Percentiles rank a stretch among this genome's conserved stretches.
Evolutionary conservation across 2,888 invertebrate genomes (phyloP).

Genomic region (Thymelicus lineola): DNA sequence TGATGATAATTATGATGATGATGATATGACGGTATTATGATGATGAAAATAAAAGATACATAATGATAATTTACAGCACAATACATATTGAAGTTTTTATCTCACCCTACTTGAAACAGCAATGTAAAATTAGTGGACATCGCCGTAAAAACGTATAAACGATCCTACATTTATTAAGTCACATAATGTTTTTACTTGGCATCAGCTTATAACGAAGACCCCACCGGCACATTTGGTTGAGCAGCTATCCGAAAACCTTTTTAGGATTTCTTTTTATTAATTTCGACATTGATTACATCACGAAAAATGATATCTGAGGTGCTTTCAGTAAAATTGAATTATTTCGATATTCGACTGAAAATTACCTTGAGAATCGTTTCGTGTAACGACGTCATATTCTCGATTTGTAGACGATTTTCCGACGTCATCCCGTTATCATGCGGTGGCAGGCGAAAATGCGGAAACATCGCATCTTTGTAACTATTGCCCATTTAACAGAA

Average conservation of each 20-base stretch:
- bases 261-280: slow-evolving; percentile 1
- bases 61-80: too few species aligned
- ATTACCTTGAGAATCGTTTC: slow-evolving; percentile 40
- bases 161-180: neutral
- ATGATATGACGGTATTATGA: too few species aligned
- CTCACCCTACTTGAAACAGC: too few species aligned
- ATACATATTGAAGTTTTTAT: too few species aligned
- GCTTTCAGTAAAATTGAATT: slow-evolving; percentile 33
- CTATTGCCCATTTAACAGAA: slow-evolving; percentile 1
- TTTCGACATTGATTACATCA: slow-evolving; percentile 9
- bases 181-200: neutral
- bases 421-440: slow-evolving; percentile 60
- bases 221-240: neutral
- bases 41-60: too few species aligned
- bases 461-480: slow-evolving; percentile 17
- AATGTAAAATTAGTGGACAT: too few species aligned
- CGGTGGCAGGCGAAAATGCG: slow-evolving; percentile 34
- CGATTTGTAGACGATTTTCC: slow-evolving; percentile 58
- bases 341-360: slow-evolving; percentile 35
- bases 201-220: neutral
- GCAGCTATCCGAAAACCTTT: neutral
- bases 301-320: slow-evolving; percentile 11
- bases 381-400: slow-evolving; percentile 39
- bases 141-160: neutral
- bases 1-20: too few species aligned